These are phyloP conservation scores for Dicrurus megarhynchus DNA, from an alignment of 2,113 vertebrate genomes.

Conservation along the genomic window DNA sequence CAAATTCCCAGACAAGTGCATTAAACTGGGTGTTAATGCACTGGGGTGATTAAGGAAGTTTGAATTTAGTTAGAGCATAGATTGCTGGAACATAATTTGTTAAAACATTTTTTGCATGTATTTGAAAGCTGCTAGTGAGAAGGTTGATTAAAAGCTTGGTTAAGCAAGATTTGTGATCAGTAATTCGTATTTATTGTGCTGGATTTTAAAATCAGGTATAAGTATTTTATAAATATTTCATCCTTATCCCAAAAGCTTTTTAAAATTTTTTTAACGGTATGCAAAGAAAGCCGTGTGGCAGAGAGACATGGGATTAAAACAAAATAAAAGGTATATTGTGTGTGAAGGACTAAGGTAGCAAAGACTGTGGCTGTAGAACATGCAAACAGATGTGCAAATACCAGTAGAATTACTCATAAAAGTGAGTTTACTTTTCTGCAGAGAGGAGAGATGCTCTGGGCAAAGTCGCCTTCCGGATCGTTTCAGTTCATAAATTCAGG, in stretches of 20 bases:
- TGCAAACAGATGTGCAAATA: background rate
- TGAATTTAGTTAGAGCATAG: background rate
- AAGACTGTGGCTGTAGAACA: background rate
- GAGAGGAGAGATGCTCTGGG: background rate
- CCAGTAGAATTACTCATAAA: background rate
- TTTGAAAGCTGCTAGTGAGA: background rate
- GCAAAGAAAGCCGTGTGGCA: background rate
- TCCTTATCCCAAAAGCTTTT: background rate
- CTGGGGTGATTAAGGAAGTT: background rate
- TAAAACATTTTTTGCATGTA: background rate
- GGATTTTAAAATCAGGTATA: background rate
- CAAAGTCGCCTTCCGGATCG: accelerated
- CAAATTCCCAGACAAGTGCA: background rate
- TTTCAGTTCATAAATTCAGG: conserved; percentile 51
- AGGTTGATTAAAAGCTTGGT: background rate
- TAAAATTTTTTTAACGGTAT: background rate
- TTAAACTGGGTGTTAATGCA: background rate
- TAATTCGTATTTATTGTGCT: background rate
- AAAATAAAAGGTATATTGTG: background rate
- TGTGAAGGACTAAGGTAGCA: background rate
- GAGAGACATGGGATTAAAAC: background rate
- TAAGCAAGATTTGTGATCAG: background rate
- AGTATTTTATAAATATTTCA: background rate
- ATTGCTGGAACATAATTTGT: background rate
- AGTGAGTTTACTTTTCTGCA: background rate